Evolutionary conservation across 2,888 invertebrate genomes (phyloP), one percentile per base, ranked within the genome.

Genomic region (Amphipyra tragopoginis): DNA sequence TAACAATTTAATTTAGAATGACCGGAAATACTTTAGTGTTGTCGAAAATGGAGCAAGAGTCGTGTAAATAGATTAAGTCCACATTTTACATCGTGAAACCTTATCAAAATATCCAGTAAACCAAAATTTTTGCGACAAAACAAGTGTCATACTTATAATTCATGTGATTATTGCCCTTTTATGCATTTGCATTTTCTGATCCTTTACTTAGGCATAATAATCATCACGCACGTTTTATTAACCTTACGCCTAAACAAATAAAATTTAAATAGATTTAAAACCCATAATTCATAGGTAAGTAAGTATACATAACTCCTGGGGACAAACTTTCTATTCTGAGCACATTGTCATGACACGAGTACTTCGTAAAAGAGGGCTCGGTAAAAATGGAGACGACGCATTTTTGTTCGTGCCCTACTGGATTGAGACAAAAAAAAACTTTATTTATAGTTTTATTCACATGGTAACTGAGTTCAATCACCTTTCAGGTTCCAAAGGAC

Each of bases 1-100:
- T 59, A 71, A 69, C 66, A 64, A 77, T 84, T 80, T 83, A 77
- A 84, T 84, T 86, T 82, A 80, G 81, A 79, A 75, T 79, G 77
- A 75, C 84, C 85, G 86, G 86, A 85, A 86, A 84, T 83, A 85
- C 71, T 74, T 67, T 63, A 71, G 67, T 77, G 74, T 33, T 80
- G 61, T 77, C 65, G 62, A 82, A 36, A 84, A 77, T 82, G 75
- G 81, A 80, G 55, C 83, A 69, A 69, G 55, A 66, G 53, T 65
- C 60, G 55, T 57, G 56, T 64, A 58, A 62, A 70, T 56, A 57
- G 39, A 39, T 33, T 21, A 29, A 38, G 38, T 40, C 21, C 8
- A 73, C 14, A 45, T 54, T 45, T 34, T 1, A 48, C 13, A n/a
- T 9, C 7, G 14, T 10, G 3, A 29, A 29, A 29, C 29, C 29